These are phyloP conservation scores for Alfaro cultratus DNA, from an alignment of 2,797 vertebrate genomes.

Conservation along the genomic window DNA sequence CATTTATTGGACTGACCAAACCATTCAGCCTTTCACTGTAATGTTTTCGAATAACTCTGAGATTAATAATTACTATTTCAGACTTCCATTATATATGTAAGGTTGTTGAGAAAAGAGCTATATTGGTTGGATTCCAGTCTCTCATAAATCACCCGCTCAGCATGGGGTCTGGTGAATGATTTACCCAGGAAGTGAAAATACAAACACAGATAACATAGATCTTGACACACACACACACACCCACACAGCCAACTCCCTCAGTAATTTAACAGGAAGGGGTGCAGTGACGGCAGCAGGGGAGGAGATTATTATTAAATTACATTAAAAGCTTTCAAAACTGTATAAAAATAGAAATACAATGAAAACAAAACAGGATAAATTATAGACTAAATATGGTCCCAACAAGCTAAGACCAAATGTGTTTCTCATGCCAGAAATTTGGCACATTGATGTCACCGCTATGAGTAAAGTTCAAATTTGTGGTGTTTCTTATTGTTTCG, in stretches of 20 bases:
- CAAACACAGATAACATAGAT: slow-evolving; percentile 51
- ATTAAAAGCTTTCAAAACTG: not conserved
- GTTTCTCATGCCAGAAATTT: not conserved
- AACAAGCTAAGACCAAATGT: not conserved
- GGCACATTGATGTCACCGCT: not conserved
- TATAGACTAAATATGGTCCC: not conserved
- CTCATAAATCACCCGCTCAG: slow-evolving; percentile 41
- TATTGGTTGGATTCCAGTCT: slow-evolving; percentile 50
- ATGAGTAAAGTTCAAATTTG: not conserved
- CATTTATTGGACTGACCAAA: not conserved
- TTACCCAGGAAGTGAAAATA: slow-evolving; percentile 61
- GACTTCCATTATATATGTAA: slow-evolving; percentile 1
- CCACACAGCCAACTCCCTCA: slow-evolving; percentile 12
- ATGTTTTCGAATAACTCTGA: slow-evolving; percentile 1
- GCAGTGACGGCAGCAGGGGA: slow-evolving; percentile 17
- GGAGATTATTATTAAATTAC: slow-evolving; percentile 3
- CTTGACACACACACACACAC: slow-evolving; percentile 23
- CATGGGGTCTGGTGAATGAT: slow-evolving; percentile 48
- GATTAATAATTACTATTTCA: slow-evolving; percentile 9
- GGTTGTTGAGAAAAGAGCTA: slow-evolving; percentile 29
- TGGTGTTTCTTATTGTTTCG: not conserved
- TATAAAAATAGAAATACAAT: not conserved
- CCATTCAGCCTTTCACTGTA: slow-evolving; percentile 1
- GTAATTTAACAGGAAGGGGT: slow-evolving; percentile 56
- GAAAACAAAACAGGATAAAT: not conserved